Evolutionary conservation across 92 coral and sea anemone species (phyloP).

Genomic region (Muricea muricata): DNA sequence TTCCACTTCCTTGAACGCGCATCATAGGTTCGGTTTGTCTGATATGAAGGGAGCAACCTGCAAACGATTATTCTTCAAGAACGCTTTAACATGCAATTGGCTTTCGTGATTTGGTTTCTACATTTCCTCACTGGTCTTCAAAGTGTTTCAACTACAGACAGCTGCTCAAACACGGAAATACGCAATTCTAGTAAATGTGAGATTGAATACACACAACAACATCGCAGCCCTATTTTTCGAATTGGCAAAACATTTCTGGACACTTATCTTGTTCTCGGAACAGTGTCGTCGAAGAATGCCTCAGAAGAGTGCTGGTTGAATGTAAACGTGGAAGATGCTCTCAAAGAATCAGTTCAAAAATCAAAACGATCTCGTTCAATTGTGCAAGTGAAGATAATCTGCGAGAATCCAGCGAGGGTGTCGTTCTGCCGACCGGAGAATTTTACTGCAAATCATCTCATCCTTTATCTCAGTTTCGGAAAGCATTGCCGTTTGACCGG

Average conservation of each 20-base stretch:
- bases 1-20: no score
- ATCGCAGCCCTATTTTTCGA: background rate
- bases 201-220: background rate
- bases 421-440: constrained; percentile 48
- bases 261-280: background rate
- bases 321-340: background rate
- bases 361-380: background rate
- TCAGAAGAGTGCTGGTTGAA: background rate
- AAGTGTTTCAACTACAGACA: background rate
- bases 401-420: constrained; percentile 38
- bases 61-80: no score
- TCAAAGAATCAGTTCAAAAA: background rate
- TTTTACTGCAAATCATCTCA: constrained; percentile 56
- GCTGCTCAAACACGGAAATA: background rate
- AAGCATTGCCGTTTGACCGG: constrained; percentile 60
- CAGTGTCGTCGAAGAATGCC: background rate
- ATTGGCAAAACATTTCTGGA: background rate
- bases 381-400: no score
- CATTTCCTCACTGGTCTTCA: background rate
- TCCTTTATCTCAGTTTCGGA: constrained; percentile 40
- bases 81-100: no score
- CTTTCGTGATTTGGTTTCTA: background rate
- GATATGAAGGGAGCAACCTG: no score
- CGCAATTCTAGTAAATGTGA: background rate
- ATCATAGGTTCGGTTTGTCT: no score